Base-by-base conservation (phyloP, 2,113 vertebrate species). In the Anolis carolinensis region DNA sequence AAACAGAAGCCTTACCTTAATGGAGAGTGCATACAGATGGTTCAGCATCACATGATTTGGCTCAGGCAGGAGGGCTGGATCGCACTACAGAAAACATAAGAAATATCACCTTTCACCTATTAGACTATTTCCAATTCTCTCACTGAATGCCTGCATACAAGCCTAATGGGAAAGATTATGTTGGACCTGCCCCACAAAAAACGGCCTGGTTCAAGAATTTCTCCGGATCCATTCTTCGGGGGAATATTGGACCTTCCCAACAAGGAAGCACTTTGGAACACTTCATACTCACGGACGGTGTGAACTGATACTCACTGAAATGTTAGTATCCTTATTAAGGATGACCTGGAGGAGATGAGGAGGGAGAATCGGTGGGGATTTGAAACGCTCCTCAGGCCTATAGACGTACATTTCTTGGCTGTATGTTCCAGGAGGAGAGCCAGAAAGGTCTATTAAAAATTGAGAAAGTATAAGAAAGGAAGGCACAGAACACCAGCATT, bases 301-400 rank as follows among this genome's bases (percentile, higher is more conserved):
- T 13, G 48, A 7, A 86, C n/a, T 62, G 82, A 70, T 90, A 97
- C 97, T 97, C 90, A 99, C 98, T 52, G 98, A 99, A 93, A 99
- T 96, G 86, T 99, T 99, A 90, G 98, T 99, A 95, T 99, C 98
- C 95, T 99, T 99, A 96, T 99, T 99, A 86, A 99, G 97, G 90
- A 99, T 99, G 94, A 99, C 98, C 95, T 99, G 98, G 70, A 99
- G 98, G n/a, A 99, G 97, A 93, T 99, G 98, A 88, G 98, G 98
- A 0, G 98, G 98, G 78, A 99, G 97, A 83, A 99, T 99, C 25
- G 98, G 98, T 0, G 98, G 98, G 27, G 98, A 97, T 94, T 98
- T 99, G 95, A 99, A 98, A 90, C 97, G 98, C 89, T 98, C 98
- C 91, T 99, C 98, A 0, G 98, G 97, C 89, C 97, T 96, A 94